Evolutionary conservation across 2,888 invertebrate species (phyloP).

Genomic region (Stramonita haemastoma): DNA sequence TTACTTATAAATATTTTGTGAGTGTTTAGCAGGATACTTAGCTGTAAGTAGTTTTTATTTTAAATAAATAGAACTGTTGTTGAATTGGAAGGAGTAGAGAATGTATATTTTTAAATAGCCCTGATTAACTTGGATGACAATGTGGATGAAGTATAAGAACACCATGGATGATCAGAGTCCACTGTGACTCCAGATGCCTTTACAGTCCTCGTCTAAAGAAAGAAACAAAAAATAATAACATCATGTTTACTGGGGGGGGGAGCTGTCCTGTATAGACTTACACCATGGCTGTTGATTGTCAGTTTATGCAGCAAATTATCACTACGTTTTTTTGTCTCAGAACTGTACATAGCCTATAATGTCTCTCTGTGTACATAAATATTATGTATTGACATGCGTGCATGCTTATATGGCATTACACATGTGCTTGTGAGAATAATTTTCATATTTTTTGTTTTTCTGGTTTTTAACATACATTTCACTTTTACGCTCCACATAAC

Average conservation of each 20-base stretch:
- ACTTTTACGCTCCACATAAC: not conserved
- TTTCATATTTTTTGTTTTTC: not conserved
- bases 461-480: not conserved
- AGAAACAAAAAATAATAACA: too few relatives aligned
- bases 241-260: not conserved
- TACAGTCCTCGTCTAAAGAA: not conserved
- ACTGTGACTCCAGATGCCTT: not conserved
- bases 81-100: too few relatives aligned
- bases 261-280: slow-evolving; percentile 8
- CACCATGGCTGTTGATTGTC: not conserved
- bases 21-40: too few relatives aligned
- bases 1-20: too few relatives aligned
- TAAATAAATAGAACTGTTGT: too few relatives aligned
- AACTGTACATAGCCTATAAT: not conserved
- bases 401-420: not conserved
- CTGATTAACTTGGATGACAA: too few relatives aligned
- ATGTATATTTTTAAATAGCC: too few relatives aligned
- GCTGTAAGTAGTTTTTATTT: too few relatives aligned
- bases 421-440: not conserved
- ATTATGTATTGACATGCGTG: not conserved
- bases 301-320: slow-evolving; percentile 8
- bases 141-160: too few relatives aligned
- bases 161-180: too few relatives aligned
- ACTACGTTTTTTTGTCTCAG: not conserved
- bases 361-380: not conserved